A percentile compares a stretch with the other conserved stretches of the same genome.
Conservation (phyloP, 2,888 invertebrate genomes). For the Leuctra nigra region DNA sequence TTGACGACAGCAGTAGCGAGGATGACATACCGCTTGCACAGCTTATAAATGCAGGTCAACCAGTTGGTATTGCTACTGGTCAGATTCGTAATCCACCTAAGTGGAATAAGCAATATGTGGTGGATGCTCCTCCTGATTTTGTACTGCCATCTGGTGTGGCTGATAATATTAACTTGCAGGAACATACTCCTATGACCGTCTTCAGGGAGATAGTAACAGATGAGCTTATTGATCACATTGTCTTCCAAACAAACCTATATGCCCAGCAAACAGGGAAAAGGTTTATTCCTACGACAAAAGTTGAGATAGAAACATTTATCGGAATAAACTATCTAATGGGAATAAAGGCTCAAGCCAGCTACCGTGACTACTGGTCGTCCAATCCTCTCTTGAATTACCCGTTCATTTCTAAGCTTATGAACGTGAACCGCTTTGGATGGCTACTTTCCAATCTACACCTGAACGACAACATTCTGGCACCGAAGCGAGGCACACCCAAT, state of each 20-base stretch:
- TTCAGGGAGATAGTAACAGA: no score
- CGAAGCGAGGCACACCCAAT: not conserved
- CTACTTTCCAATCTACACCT: not conserved
- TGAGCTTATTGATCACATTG: no score
- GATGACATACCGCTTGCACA: not conserved
- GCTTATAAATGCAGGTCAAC: not conserved
- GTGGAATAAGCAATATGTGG: not conserved
- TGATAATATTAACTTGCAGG: not conserved
- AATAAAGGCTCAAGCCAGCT: not conserved
- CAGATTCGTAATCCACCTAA: not conserved
- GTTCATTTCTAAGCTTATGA: not conserved
- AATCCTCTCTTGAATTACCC: not conserved
- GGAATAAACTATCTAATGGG: conserved; percentile 4
- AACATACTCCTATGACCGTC: no score
- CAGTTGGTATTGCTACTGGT: no score
- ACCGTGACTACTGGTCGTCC: not conserved
- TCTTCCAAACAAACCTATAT: no score
- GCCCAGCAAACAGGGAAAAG: not conserved
- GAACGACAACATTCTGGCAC: no score
- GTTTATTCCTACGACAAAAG: not conserved
- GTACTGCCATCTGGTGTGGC: not conserved
- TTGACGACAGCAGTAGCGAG: no score
- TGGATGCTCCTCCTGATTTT: not conserved
- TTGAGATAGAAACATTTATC: not conserved
- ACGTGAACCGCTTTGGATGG: conserved; percentile 4